Evolutionary conservation across 1,140 invertebrate species (phyloP).

Genomic region (Drosophila baimaii): DNA sequence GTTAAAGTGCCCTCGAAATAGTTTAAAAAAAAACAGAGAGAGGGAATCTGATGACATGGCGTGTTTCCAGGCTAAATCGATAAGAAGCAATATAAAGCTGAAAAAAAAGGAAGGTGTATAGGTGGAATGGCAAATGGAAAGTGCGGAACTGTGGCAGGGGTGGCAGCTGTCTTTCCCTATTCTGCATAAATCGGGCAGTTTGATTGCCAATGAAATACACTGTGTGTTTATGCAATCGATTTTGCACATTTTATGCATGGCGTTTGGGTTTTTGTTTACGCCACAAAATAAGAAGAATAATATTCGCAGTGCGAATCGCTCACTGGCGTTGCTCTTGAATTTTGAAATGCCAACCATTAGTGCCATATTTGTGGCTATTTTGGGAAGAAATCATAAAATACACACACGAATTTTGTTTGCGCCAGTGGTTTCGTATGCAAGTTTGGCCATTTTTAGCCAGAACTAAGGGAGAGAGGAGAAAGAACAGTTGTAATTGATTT

Average conservation of each 20-base stretch:
- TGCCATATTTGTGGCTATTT: conserved; percentile 45
- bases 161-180: conserved; percentile 39
- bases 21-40: conserved; percentile 6
- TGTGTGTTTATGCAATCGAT: conserved; percentile 70
- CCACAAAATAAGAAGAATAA: conserved; percentile 2
- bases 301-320: conserved; percentile 21
- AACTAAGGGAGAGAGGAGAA: not conserved
- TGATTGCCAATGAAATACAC: conserved; percentile 65
- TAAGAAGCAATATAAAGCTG: conserved; percentile 43
- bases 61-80: conserved; percentile 64
- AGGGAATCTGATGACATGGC: conserved; percentile 48
- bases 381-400: conserved; percentile 14
- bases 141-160: not conserved
- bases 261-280: conserved; percentile 34
- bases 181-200: conserved; percentile 72
- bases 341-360: conserved; percentile 35
- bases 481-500: conserved; percentile 26
- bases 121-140: not conserved
- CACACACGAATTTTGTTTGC: conserved; percentile 10
- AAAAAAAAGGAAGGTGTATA: conserved; percentile 1
- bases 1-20: conserved; percentile 47
- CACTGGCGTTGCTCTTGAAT: conserved; percentile 3
- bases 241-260: conserved; percentile 62
- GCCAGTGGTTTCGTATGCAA: conserved; percentile 13
- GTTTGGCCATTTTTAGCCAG: conserved; percentile 21